These are phyloP conservation scores for Xestia rhomboidea DNA, from an alignment of 2,888 invertebrate species.

Conservation along the genomic window DNA sequence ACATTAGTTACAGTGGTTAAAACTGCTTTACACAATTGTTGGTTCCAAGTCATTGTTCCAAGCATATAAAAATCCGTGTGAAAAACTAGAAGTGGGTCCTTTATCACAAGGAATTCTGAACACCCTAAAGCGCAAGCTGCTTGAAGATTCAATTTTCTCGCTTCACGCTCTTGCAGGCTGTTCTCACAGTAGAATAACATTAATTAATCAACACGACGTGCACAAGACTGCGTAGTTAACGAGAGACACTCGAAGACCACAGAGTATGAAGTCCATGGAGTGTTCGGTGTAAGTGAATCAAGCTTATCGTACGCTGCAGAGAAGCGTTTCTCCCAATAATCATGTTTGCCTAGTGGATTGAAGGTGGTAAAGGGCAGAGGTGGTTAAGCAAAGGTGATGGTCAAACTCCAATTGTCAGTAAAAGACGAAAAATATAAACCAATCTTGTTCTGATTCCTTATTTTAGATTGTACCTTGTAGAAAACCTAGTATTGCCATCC, in stretches of 20 bases:
- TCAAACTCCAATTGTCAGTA: background rate
- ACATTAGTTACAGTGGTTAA: background rate
- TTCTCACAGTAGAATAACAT: conserved; percentile 39
- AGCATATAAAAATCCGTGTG: background rate
- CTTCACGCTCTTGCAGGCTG: conserved; percentile 9
- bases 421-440: background rate
- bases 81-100: background rate
- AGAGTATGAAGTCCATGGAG: conserved; percentile 23
- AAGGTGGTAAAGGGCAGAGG: background rate
- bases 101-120: background rate
- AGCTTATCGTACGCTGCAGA: background rate
- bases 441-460: background rate
- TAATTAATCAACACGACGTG: conserved; percentile 51
- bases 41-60: background rate
- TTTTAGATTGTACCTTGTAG: background rate
- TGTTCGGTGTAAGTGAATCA: background rate
- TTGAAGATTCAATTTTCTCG: conserved; percentile 25
- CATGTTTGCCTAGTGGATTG: background rate
- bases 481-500: background rate
- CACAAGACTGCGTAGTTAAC: conserved; percentile 9
- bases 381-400: background rate
- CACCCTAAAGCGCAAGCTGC: background rate
- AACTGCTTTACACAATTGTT: background rate
- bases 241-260: background rate
- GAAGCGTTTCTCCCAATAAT: background rate